These are phyloP conservation scores for Eupeodes latifasciatus DNA, from an alignment of 2,888 invertebrate species.

Conservation along the genomic window DNA sequence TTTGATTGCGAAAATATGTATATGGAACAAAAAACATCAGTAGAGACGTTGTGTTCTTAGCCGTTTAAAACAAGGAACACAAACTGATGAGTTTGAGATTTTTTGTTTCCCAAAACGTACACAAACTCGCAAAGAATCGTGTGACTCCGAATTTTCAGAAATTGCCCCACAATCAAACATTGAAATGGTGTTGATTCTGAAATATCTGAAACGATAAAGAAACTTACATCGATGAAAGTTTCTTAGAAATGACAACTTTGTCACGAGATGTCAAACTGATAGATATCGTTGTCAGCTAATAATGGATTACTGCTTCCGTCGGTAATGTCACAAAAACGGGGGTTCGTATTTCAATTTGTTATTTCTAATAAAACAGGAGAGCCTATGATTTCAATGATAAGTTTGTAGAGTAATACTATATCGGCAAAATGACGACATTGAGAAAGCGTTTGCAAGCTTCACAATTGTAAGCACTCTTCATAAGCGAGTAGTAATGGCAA, in stretches of 20 bases:
- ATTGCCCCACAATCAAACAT: slow-evolving; percentile 11
- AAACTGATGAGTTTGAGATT: slow-evolving; percentile 79
- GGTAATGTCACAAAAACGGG: slow-evolving; percentile 48
- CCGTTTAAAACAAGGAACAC: slow-evolving; percentile 80
- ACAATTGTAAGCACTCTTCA: too few relatives aligned
- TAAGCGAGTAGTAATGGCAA: too few relatives aligned
- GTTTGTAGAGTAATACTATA: too few relatives aligned
- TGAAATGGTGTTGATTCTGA: slow-evolving; percentile 36
- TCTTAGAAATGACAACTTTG: slow-evolving; percentile 33
- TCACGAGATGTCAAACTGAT: slow-evolving; percentile 1
- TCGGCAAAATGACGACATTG: too few relatives aligned
- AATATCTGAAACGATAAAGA: slow-evolving; percentile 35
- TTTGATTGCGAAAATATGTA: slow-evolving; percentile 40
- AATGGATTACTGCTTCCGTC: slow-evolving; percentile 64
- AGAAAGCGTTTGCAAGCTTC: too few relatives aligned
- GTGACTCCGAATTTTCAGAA: slow-evolving; percentile 33
- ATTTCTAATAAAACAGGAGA: too few relatives aligned
- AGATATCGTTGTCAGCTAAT: not conserved
- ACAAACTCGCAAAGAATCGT: slow-evolving; percentile 78
- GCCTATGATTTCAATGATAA: too few relatives aligned
- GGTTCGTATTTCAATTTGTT: too few relatives aligned
- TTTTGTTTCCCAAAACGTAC: slow-evolving; percentile 81
- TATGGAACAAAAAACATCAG: slow-evolving; percentile 72
- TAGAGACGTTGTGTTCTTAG: slow-evolving; percentile 68
- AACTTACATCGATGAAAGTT: slow-evolving; percentile 38